Evolutionary conservation across 1,140 invertebrate species (phyloP).

Genomic region (Bombus picipes): DNA sequence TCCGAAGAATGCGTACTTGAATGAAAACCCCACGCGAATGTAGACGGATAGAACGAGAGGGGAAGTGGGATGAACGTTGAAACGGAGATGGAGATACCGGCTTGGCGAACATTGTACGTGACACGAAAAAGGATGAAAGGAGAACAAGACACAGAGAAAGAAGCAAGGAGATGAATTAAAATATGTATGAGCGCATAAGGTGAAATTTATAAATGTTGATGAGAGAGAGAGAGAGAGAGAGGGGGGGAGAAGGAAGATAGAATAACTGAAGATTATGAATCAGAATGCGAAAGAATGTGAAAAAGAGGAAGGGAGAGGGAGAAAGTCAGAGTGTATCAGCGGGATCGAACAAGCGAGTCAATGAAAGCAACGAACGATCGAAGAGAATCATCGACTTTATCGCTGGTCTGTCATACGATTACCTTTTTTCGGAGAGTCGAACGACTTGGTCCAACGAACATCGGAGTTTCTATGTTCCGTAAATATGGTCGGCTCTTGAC

Average conservation of each 20-base stretch:
- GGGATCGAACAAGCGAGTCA: constrained; percentile 23
- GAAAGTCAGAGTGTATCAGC: background rate
- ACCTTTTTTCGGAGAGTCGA: background rate
- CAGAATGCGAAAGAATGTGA: background rate
- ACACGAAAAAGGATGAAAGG: constrained; percentile 20
- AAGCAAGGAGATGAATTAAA: background rate
- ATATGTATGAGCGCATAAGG: background rate
- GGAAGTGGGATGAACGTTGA: background rate
- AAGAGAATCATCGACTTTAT: background rate
- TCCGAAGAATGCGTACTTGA: constrained; percentile 59
- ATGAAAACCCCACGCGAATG: constrained; percentile 55
- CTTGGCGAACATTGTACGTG: background rate
- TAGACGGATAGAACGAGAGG: background rate
- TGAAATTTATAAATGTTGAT: background rate
- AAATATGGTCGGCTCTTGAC: background rate
- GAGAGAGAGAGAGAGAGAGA: background rate
- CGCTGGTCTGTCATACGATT: background rate
- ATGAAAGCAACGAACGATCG: background rate
- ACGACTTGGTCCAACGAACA: background rate
- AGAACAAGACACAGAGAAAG: background rate
- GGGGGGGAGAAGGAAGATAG: background rate
- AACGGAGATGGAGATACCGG: background rate
- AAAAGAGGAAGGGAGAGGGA: background rate
- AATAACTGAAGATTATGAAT: constrained; percentile 7
- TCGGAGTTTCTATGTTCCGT: background rate